Evolutionary conservation across 2,888 invertebrate genomes (phyloP), one percentile per base, ranked within the genome.

Genomic region (Cyrtodaria siliqua): DNA sequence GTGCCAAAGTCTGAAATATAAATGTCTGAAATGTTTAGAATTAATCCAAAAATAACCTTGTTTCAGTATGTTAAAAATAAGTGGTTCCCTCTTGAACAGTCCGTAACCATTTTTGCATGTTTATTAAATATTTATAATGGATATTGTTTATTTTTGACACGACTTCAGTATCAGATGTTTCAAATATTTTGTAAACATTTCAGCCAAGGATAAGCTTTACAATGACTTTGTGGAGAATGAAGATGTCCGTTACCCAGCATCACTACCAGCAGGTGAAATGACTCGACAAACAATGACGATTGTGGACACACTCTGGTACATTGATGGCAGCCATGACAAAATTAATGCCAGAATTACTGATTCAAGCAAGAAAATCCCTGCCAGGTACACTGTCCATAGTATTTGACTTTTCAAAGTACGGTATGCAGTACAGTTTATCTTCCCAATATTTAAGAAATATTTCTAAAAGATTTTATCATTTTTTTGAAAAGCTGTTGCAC

Each of bases 311-410:
- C 49, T 61, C 14, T 61, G 47, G 61, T 61, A 61, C 61, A 23
- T 61, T 26, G 53, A 53, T 53, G 63, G 53, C 18, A 52, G 42
- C 44, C 59, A 59, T 59, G 23, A 59, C 38, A 59, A 59, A 24
- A 44, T 44, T 44, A 44, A 44, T 44, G 44, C 44, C 44, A 44
- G 44, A 44, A 44, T 44, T 6, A 44, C 44, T 44, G 44, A 44
- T 44, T 18, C 44, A 44, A 44, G 44, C 44, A 44, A 44, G 44
- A 44, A 44, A 20, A 44, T 44, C 20, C 44, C 44, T 44, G 44
- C 44, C 44, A 44, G 44, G 44, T 44, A 44, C 44, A 44, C 44
- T 9, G 44, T 44, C 44, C 44, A 44, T 44, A 9, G 44, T 44
- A 44, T 44, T 44, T 44, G 44, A 44, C 16, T 44, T 44, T 44